These are phyloP conservation scores for Stenurella melanura DNA, from an alignment of 2,888 invertebrate genomes.

Conservation along the genomic window DNA sequence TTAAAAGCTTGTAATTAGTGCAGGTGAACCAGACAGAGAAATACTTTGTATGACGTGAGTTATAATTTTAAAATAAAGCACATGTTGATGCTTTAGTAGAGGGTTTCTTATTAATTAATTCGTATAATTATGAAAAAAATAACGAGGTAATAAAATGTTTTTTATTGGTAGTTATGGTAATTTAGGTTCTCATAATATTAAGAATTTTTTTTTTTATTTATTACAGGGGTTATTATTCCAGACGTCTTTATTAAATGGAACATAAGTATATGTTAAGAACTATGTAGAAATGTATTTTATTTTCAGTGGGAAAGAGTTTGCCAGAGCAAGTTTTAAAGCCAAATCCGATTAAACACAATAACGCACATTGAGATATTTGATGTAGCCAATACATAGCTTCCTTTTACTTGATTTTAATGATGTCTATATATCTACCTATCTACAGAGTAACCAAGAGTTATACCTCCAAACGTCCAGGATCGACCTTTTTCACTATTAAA, in stretches of 20 bases:
- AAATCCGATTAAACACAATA: too few relatives aligned
- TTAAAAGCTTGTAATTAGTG: conserved; percentile 51
- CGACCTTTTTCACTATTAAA: too few relatives aligned
- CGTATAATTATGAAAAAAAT: conserved; percentile 47
- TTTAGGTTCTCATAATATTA: conserved; percentile 31
- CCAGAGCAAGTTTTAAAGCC: neutral
- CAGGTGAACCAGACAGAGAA: conserved; percentile 47
- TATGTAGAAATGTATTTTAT: neutral
- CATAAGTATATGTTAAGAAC: neutral
- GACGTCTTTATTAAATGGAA: neutral
- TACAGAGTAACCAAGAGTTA: too few relatives aligned
- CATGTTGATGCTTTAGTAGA: conserved; percentile 24
- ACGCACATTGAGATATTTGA: too few relatives aligned
- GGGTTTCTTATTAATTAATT: conserved; percentile 42
- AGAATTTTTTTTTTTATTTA: conserved; percentile 5
- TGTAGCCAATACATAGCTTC: too few relatives aligned
- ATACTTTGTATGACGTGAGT: conserved; percentile 36
- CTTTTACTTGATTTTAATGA: too few relatives aligned
- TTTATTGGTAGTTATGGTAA: conserved; percentile 47
- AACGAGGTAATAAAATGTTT: conserved; percentile 46
- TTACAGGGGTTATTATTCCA: neutral
- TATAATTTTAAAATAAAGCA: conserved; percentile 44
- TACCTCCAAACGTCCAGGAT: too few relatives aligned
- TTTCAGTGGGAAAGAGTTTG: neutral
- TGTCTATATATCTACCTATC: too few relatives aligned